Evolutionary conservation across 2,797 vertebrate genomes (phyloP), one percentile per base, ranked within the genome.

Genomic region (Columba guinea): DNA sequence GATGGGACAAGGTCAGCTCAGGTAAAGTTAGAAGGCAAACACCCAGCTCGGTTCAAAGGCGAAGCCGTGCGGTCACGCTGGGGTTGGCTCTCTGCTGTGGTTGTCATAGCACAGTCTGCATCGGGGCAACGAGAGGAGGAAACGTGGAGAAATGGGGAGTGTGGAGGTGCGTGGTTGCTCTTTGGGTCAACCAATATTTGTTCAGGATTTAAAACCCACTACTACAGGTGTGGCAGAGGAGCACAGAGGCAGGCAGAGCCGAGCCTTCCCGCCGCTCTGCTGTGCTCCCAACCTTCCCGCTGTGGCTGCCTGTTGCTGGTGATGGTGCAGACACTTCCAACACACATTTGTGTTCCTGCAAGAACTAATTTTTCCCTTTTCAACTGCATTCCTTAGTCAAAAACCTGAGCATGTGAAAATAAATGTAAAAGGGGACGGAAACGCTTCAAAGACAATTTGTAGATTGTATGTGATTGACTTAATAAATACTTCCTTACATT

Each of bases 371-470:
- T 81, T 60, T n/a, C 51, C 53, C 86, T 63, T 87, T 94, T 90
- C 89, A 84, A 49, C 87, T 9, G 1, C 56, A 41, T 53, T 74
- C 49, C 27, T 0, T 69, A 51, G 58, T 34, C 59, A 94, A 96
- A 95, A 90, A 75, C 58, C 74, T 63, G 63, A 95, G 59, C 93
- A 52, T 44, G 70, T 95, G 92, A 77, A 91, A 92, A 89, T 93
- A 52, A 85, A 74, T 70, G 81, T 93, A 60, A 78, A 89, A 87
- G 60, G 51, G 60, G 23, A 75, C 21, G 51, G 71, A 84, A 94
- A 75, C 69, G 85, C 79, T 87, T 95, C 71, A 87, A 85, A 95
- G 89, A 83, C 94, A 95, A 87, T 93, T 78, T 94, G 82, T 85
- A 78, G 75, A 80, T 87, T 82, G 75, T 89, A 82, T 87, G 49